These are phyloP conservation scores for Erannis defoliaria DNA, from an alignment of 2,888 invertebrate genomes.

Conservation along the genomic window DNA sequence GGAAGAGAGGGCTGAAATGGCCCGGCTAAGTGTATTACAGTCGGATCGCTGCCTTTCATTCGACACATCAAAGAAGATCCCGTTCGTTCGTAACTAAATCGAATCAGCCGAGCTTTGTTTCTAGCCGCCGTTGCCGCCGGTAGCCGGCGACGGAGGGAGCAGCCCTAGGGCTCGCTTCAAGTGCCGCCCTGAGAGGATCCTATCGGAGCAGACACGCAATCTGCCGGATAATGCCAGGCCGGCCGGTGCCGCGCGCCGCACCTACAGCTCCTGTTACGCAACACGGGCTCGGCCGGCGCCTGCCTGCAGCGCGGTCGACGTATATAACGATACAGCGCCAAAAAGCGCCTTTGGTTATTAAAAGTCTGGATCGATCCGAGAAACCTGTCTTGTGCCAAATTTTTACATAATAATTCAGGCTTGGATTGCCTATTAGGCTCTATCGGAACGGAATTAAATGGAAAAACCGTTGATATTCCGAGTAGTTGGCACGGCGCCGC, in stretches of 20 bases:
- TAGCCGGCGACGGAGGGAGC: conserved; percentile 59
- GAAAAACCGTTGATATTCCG: conserved; percentile 46
- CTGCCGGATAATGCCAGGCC: conserved; percentile 17
- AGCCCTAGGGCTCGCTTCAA: conserved; percentile 15
- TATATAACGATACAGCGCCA: not conserved
- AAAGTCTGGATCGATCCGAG: conserved; percentile 1
- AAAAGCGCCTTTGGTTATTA: not conserved
- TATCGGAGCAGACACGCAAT: conserved; percentile 36
- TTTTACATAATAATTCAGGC: conserved; percentile 40
- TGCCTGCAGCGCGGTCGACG: not conserved
- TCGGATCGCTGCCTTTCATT: conserved; percentile 85
- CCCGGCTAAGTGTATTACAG: conserved; percentile 85
- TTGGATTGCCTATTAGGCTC: conserved; percentile 47
- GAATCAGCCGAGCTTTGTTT: conserved; percentile 83
- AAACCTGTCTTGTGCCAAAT: conserved; percentile 21
- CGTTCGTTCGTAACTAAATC: conserved; percentile 80
- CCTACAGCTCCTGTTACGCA: conserved; percentile 2
- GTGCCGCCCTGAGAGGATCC: conserved; percentile 23
- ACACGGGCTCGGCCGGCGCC: not conserved
- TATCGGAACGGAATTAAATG: conserved; percentile 50
- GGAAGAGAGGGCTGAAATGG: conserved; percentile 71
- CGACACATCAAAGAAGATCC: conserved; percentile 86
- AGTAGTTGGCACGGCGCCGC: conserved; percentile 44
- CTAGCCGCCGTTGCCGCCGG: conserved; percentile 60
- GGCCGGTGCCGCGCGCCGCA: not conserved